Evolutionary conservation across 2,113 vertebrate genomes (phyloP), one percentile per base, ranked within the genome.

Genomic region (Pholis gunnellus): DNA sequence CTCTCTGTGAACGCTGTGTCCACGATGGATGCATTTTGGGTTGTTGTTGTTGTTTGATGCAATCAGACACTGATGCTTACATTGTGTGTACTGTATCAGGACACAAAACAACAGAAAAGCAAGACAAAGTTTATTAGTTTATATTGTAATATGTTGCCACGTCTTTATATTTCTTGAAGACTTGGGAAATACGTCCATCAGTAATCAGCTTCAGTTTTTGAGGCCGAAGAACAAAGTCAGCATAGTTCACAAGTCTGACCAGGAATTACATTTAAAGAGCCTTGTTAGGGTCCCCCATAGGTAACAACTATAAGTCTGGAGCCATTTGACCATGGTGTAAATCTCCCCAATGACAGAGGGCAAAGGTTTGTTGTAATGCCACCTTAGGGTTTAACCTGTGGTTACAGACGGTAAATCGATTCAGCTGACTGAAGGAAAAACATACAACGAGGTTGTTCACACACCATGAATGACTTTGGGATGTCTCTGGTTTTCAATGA

Each of bases 401-500:
- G 90, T 89, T 87, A 70, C 18, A 76, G 56, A 50, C 73, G 44
- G 13, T 92, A 94, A 94, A 86, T 88, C 83, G 17, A 75, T 52
- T 94, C 86, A 93, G 88, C 91, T 93, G 92, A 93, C 90, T 13
- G 11, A 64, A 57, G 84, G 17, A 7, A 44, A 86, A 85, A 71
- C 56, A 60, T 50, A 20, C 3, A 7, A 6, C 0, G 1, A 18
- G 20, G 57, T 2, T 42, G 65, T 72, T 59, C 18, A 50, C n/a
- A 42, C 20, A 31, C 46, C 61, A 38, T 25, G 17, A 15, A 64
- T 13, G 17, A 77, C 29, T 40, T 46, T n/a, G 10, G 7, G 46
- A 5, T 36, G 25, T n/a, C 5, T 40, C 17, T 13, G 1, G 36
- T 27, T 75, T 66, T 36, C 1, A 38, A 0, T n/a, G 4, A 27